Evolutionary conservation across 2,113 vertebrate genomes (phyloP).

Genomic region (Aleadryas rufinucha): DNA sequence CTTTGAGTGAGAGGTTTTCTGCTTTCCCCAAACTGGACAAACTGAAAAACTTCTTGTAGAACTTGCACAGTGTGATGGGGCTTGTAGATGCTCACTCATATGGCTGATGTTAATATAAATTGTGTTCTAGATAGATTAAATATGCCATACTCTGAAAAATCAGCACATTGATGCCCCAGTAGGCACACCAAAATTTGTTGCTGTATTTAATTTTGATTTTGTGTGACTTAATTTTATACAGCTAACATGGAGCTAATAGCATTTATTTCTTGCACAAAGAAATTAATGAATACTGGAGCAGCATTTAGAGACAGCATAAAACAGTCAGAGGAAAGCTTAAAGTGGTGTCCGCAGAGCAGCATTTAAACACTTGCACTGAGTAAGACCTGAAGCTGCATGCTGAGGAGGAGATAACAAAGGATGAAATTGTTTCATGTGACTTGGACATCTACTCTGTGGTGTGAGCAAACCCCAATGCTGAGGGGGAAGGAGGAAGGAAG

Average conservation of each 20-base stretch:
- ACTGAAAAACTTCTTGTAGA: not conserved
- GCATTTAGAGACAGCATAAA: not conserved
- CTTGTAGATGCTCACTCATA: not conserved
- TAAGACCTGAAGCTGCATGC: not conserved
- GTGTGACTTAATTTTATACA: not conserved
- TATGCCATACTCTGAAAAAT: not conserved
- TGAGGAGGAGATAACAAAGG: not conserved
- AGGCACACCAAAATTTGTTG: not conserved
- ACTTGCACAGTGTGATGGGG: not conserved
- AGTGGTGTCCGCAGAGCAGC: not conserved
- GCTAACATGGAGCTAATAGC: not conserved
- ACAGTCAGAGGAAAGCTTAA: not conserved
- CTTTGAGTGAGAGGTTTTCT: not conserved
- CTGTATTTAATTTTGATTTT: not conserved
- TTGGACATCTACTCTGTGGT: not conserved
- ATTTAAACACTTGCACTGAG: not conserved
- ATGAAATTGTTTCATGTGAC: not conserved
- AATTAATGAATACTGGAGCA: not conserved
- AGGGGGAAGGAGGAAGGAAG: not conserved
- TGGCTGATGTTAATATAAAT: not conserved
- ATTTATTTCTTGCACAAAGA: not conserved
- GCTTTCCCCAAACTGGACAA: not conserved
- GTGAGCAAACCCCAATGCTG: not conserved
- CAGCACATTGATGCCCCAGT: not conserved
- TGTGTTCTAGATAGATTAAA: not conserved